Evolutionary conservation across 2,113 vertebrate genomes (phyloP).

Genomic region (Pangasianodon gigas): DNA sequence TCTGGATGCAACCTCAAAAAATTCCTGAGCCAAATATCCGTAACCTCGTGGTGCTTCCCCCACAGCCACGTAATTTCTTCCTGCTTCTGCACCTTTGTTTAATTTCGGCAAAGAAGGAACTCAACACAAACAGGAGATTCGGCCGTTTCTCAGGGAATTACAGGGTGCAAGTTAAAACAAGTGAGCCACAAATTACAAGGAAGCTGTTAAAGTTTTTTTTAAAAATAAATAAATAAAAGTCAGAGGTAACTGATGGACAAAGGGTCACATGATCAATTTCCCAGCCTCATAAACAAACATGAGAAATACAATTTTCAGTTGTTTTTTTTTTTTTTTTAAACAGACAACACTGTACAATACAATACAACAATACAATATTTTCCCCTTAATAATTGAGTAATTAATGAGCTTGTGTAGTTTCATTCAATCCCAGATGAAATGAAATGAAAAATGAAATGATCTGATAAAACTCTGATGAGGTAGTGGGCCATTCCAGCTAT

Average conservation of each 20-base stretch:
- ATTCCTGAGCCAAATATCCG: background rate
- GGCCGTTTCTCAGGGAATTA: background rate
- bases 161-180: constrained; percentile 16
- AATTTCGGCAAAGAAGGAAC: background rate
- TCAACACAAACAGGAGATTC: background rate
- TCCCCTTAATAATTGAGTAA: too few relatives aligned
- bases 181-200: background rate
- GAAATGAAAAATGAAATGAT: too few relatives aligned
- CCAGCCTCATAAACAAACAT: background rate
- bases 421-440: too few relatives aligned
- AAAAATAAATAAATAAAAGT: background rate
- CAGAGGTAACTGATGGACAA: background rate
- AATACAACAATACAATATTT: too few relatives aligned
- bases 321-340: too few relatives aligned
- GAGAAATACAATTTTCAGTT: background rate
- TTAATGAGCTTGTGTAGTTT: background rate
- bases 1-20: background rate
- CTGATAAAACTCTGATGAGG: too few relatives aligned
- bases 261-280: background rate
- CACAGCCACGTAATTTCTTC: background rate
- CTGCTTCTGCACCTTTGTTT: background rate
- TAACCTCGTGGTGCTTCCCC: background rate
- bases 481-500: too few relatives aligned
- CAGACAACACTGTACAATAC: too few relatives aligned
- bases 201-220: too few relatives aligned